phyloP scores from a whole-genome alignment of 2,888 invertebrate genomes.

The Cremastinae sp. region DNA sequence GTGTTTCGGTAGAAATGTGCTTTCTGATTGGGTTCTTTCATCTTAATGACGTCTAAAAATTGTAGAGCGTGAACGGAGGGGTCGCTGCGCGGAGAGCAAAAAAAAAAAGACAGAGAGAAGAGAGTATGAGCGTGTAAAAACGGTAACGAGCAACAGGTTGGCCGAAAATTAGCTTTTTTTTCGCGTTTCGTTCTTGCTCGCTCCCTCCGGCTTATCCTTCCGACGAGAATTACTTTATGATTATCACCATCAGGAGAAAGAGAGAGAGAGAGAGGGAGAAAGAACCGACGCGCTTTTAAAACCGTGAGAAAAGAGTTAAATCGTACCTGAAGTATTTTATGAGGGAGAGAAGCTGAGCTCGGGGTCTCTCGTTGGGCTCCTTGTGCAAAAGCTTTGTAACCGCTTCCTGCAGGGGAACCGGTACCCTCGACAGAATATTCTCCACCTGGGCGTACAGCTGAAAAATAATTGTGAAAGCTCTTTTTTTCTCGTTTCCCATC shows the following conservation, averaged over 20 bases:
- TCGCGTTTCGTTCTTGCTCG: not conserved
- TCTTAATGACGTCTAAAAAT: conserved; percentile 94
- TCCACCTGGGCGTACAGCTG: conserved; percentile 93
- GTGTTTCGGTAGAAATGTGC: conserved; percentile 94
- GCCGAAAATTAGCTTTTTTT: conserved; percentile 12
- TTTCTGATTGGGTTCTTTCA: conserved; percentile 94
- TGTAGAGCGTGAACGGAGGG: conserved; percentile 95
- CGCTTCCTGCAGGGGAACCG: conserved; percentile 93
- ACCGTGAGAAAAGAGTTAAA: conserved; percentile 1
- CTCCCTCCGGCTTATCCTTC: not conserved
- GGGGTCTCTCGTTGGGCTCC: conserved; percentile 93
- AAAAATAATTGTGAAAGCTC: conserved; percentile 65
- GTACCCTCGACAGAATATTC: conserved; percentile 89
- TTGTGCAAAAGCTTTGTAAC: conserved; percentile 90
- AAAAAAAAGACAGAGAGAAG: too few relatives aligned
- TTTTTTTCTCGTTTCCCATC: conserved; percentile 7
- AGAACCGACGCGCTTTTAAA: not conserved
- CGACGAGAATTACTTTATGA: conserved; percentile 5
- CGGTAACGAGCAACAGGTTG: conserved; percentile 48
- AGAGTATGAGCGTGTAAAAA: conserved; percentile 2
- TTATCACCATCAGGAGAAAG: not conserved
- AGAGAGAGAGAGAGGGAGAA: too few relatives aligned
- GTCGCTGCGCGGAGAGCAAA: conserved; percentile 84
- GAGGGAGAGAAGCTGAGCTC: conserved; percentile 93
- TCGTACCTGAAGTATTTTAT: conserved; percentile 93